phyloP scores from a whole-genome alignment of 2,797 vertebrate genomes.

The Numenius phaeopus region DNA sequence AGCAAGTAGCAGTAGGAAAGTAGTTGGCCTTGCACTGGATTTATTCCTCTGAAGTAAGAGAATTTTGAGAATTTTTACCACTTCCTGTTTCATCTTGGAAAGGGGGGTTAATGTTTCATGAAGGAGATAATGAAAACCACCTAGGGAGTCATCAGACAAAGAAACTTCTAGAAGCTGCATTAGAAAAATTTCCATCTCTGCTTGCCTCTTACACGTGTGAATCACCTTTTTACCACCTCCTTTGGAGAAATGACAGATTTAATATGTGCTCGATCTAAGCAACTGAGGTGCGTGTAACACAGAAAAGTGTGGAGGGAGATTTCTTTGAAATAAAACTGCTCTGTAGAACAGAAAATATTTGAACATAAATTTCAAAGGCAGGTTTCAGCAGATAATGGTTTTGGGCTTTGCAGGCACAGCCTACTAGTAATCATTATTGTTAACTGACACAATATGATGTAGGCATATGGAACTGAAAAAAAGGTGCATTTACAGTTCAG shows the following conservation, averaged over 20 bases:
- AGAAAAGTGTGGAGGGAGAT: background rate
- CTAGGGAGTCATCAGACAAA: background rate
- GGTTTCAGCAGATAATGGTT: background rate
- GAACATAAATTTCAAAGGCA: constrained; percentile 40
- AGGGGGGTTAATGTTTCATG: background rate
- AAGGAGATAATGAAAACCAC: constrained; percentile 13
- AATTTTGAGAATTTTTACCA: constrained; percentile 11
- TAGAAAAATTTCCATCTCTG: background rate
- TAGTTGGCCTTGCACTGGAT: background rate
- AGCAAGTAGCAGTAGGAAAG: background rate
- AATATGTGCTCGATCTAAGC: background rate
- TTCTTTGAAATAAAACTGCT: constrained; percentile 19
- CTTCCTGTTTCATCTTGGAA: background rate
- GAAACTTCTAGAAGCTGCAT: background rate
- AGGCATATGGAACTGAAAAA: background rate
- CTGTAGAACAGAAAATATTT: constrained; percentile 39
- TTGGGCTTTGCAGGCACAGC: background rate
- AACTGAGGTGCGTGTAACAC: background rate
- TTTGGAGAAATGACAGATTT: constrained; percentile 10
- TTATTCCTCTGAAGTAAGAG: background rate
- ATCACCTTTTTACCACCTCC: background rate
- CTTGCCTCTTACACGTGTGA: background rate
- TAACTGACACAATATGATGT: background rate
- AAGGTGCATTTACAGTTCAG: background rate
- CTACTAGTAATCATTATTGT: background rate